Base-by-base conservation (phyloP, 2,113 vertebrate genomes). In the Anoplopoma fimbria region DNA sequence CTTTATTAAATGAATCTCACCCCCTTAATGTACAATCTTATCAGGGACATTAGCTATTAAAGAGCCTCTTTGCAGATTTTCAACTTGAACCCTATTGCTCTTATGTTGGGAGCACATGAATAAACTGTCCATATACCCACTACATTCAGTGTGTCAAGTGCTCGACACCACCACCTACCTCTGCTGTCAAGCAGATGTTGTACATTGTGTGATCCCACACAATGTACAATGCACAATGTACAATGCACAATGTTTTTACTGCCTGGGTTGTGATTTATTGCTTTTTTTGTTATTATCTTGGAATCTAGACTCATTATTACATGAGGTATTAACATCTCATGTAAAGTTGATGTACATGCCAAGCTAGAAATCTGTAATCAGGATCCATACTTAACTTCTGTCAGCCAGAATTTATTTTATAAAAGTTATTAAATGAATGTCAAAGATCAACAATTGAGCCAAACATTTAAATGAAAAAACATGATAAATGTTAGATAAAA, bases 1-100 rank as follows among this genome's bases (percentile, higher is more conserved):
- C 53, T 34, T 27, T 38, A 65, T 79, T 82, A 3, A 49, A 65
- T 68, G 13, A 72, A 51, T 74, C 27, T 72, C 23, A 34, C 4
- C 36, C 0, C 13, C 2, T 17, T 21, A 62, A 49, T 51, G 10
- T 25, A 33, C 2, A 34, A 23, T 9, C 60, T 33, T 34, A 29
- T 36, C 2, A 69, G 3, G 17, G 34, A 60, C 1, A 9, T 33
- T 63, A 42, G 57, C 64, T 29, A 63, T 47, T 19, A 38, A 23
- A 74, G 25, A 65, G 29, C 49, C 4, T 75, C 29, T 63, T 69
- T 75, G 21, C 27, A 21, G 47, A 38, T 63, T 77, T 62, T 45
- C 6, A 27, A 40, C 33, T 14, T 65, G 23, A 75, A 36, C n/a
- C 71, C 38, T 42, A 57, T 63, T 60, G 31, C 33, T 67, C 17